phyloP scores from a whole-genome alignment of 1,140 invertebrate species.

The Acromyrmex echinatior region DNA sequence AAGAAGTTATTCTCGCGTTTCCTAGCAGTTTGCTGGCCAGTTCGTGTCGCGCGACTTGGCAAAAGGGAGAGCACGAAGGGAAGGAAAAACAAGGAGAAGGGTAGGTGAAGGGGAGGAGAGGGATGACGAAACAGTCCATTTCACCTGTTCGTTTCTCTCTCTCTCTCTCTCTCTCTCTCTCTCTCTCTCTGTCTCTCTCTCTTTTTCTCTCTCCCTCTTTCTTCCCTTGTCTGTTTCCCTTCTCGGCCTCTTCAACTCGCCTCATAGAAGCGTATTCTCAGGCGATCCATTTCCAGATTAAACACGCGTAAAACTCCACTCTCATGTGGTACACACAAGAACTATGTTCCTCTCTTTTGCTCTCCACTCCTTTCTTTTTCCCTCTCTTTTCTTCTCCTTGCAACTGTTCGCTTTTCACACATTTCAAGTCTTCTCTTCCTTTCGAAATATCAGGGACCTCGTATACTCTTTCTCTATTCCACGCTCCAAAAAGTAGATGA shows the following conservation, averaged over 20 bases:
- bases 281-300: slow-evolving; percentile 86
- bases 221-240: slow-evolving; percentile 58
- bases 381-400: background rate
- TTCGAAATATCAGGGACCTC: slow-evolving; percentile 58
- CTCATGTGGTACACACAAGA: slow-evolving; percentile 77
- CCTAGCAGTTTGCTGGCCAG: slow-evolving; percentile 48
- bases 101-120: background rate
- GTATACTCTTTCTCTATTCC: background rate
- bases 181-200: slow-evolving; percentile 52
- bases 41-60: slow-evolving; percentile 31
- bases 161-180: slow-evolving; percentile 1
- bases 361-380: background rate
- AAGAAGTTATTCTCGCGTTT: slow-evolving; percentile 51
- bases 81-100: slow-evolving; percentile 18
- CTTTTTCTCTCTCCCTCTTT: slow-evolving; percentile 60
- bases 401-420: slow-evolving; percentile 36
- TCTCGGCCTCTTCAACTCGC: slow-evolving; percentile 72
- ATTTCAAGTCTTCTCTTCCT: background rate
- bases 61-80: slow-evolving; percentile 20
- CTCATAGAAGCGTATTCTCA: slow-evolving; percentile 81
- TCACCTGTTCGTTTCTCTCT: slow-evolving; percentile 14
- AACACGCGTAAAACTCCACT: slow-evolving; percentile 85
- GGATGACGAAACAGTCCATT: slow-evolving; percentile 28
- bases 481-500: slow-evolving; percentile 70
- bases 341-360: slow-evolving; percentile 66